phyloP scores from a whole-genome alignment of 2,113 vertebrate species.

The Dolichotis patagonum region DNA sequence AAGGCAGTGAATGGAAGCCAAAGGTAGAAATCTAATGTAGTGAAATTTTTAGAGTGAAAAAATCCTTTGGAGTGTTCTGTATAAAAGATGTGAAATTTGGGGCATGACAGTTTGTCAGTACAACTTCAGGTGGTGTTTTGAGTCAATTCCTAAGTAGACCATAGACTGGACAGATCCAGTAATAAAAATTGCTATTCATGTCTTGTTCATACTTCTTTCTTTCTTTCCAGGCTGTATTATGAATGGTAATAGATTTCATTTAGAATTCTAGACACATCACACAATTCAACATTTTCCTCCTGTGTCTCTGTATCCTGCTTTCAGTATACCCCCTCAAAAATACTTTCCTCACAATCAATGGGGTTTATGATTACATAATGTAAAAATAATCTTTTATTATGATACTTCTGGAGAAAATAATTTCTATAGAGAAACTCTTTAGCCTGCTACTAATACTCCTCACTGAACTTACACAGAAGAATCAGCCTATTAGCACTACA shows the following conservation, averaged over 20 bases:
- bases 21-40: not conserved
- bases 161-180: not conserved
- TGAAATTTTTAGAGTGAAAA: not conserved
- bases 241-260: not conserved
- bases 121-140: too few species aligned
- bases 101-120: accelerated
- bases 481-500: too few species aligned
- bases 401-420: not conserved
- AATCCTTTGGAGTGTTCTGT: not conserved
- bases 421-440: not conserved
- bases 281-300: accelerated
- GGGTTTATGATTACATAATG: not conserved
- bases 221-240: not conserved
- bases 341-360: not conserved
- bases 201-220: not conserved
- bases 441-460: accelerated
- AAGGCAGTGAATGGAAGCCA: too few species aligned
- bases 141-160: not conserved
- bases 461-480: not conserved
- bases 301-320: accelerated
- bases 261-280: not conserved
- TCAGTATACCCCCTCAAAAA: not conserved
- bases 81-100: not conserved
- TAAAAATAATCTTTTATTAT: not conserved
- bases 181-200: not conserved